A percentile compares a stretch with the other conserved stretches of the same genome.
Evolutionary conservation across 2,797 vertebrate species (phyloP).

Genomic region (Eulemur mongoz): DNA sequence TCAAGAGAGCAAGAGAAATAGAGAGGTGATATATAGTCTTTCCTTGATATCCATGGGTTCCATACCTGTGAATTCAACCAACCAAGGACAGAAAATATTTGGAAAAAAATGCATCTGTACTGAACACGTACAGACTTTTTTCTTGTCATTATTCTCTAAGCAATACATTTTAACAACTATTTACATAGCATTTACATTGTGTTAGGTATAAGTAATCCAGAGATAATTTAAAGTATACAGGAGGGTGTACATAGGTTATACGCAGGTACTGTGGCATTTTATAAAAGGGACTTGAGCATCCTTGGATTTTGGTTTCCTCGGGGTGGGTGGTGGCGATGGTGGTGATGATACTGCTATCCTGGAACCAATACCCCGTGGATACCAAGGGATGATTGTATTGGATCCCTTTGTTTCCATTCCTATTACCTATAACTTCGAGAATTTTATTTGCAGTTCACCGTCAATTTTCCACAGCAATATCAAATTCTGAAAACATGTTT

Average conservation of each 20-base stretch:
- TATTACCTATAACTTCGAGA: background rate
- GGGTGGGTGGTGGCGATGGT: background rate
- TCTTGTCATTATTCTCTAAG: background rate
- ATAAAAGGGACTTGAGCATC: background rate
- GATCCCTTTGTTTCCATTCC: background rate
- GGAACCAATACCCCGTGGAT: background rate
- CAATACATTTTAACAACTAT: background rate
- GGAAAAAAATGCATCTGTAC: background rate
- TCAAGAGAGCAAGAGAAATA: constrained; percentile 1
- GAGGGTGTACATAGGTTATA: background rate
- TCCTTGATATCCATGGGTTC: background rate
- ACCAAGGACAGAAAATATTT: background rate
- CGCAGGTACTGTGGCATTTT: background rate
- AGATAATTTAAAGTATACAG: background rate
- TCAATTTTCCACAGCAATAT: background rate
- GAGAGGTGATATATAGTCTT: background rate
- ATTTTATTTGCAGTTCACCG: background rate
- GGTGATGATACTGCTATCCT: no score
- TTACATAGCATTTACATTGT: background rate
- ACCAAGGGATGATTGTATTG: background rate
- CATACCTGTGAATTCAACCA: background rate
- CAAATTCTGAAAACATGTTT: background rate
- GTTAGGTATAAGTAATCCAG: background rate
- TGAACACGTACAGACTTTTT: background rate
- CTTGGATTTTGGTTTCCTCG: background rate